Conservation (phyloP, 1,140 invertebrate genomes). For the Zaprionus camerounensis region DNA sequence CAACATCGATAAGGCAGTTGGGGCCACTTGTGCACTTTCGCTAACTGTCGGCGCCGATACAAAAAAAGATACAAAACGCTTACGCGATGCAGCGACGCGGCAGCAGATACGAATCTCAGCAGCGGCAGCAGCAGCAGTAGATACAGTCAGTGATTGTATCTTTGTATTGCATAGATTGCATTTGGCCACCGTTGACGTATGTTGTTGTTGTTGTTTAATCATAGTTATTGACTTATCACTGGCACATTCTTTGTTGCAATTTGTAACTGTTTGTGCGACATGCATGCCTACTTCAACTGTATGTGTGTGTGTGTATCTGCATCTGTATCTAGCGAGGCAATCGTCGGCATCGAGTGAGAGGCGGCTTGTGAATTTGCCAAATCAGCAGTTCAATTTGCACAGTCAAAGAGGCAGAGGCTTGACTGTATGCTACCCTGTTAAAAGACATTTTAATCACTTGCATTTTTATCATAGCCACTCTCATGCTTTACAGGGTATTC, state of each 20-base stretch:
- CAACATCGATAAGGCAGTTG: conserved; percentile 62
- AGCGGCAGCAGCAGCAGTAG: not conserved
- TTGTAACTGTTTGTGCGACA: conserved; percentile 63
- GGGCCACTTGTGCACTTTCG: conserved; percentile 64
- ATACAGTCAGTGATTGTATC: conserved; percentile 1
- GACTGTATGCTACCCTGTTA: not conserved
- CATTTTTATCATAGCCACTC: not conserved
- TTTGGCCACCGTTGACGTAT: conserved; percentile 26
- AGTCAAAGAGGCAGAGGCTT: conserved; percentile 3
- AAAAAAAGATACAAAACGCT: conserved; percentile 8
- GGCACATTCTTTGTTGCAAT: conserved; percentile 72
- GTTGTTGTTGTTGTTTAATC: conserved; percentile 54
- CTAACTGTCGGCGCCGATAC: conserved; percentile 43
- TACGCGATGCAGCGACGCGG: not conserved
- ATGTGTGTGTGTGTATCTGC: conserved; percentile 10
- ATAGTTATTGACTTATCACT: conserved; percentile 76
- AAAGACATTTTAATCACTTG: conserved; percentile 10
- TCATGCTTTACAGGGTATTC: conserved; percentile 5
- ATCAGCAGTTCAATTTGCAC: conserved; percentile 65
- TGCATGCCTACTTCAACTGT: conserved; percentile 45
- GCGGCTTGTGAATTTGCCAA: conserved; percentile 54
- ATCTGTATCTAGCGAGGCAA: conserved; percentile 10
- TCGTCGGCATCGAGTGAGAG: conserved; percentile 16
- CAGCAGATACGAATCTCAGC: conserved; percentile 44
- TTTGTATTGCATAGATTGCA: conserved; percentile 8